Percentiles rank a stretch among this genome's conserved stretches.
phyloP scores from a whole-genome alignment of 2,797 vertebrate genomes.

The Sebastes taczanowskii region DNA sequence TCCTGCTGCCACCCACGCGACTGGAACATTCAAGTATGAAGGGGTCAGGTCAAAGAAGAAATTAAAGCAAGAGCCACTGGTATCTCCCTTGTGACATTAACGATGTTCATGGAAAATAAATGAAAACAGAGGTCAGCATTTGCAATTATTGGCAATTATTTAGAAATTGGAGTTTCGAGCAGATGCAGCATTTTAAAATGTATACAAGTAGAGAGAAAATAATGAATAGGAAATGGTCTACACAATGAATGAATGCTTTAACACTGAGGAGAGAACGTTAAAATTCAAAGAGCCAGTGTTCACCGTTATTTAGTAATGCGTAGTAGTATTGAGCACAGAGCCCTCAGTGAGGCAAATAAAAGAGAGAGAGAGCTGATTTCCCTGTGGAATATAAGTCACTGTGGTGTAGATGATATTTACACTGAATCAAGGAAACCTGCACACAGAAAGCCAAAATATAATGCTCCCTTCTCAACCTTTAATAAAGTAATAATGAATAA shows the following conservation, averaged over 20 bases:
- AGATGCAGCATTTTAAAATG: conserved; percentile 7
- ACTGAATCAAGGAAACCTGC: background rate
- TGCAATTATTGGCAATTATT: conserved; percentile 56
- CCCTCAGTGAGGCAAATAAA: conserved; percentile 4
- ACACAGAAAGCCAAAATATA: conserved; percentile 30
- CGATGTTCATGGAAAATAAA: conserved; percentile 57
- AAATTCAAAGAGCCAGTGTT: background rate
- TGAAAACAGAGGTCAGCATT: conserved; percentile 51
- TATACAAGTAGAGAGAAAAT: conserved; percentile 2
- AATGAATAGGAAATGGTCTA: background rate
- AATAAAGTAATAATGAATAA: conserved; percentile 16
- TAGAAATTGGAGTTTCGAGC: conserved; percentile 15
- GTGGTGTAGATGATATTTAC: conserved; percentile 19
- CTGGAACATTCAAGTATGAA: conserved; percentile 63
- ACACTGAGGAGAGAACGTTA: background rate
- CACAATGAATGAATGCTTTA: background rate
- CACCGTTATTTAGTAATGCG: background rate
- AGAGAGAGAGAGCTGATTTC: conserved; percentile 28
- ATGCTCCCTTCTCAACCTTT: conserved; percentile 11
- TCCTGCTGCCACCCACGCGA: conserved; percentile 75
- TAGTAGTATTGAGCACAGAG: conserved; percentile 23
- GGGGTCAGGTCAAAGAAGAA: conserved; percentile 62
- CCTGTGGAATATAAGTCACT: conserved; percentile 19
- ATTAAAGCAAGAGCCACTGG: conserved; percentile 50
- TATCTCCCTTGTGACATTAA: conserved; percentile 58